Evolutionary conservation across 2,888 invertebrate genomes (phyloP), one percentile per base, ranked within the genome.

Genomic region (Idaea aversata): DNA sequence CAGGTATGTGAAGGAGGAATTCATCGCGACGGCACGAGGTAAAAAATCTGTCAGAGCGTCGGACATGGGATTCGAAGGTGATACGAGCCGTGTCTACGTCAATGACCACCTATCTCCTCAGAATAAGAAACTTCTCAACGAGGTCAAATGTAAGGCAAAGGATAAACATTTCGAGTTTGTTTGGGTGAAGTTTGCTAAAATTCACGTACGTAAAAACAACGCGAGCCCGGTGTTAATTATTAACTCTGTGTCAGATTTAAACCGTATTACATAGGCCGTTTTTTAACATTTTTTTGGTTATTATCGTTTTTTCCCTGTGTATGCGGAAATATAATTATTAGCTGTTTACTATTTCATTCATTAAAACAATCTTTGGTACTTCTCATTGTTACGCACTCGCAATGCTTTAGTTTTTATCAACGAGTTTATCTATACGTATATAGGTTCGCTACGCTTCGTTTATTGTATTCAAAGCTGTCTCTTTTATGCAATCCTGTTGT

Each of bases 201-300:
- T 68, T 5, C 65, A 68, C 15, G 57, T 68, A n/a, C 64, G 68
- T 36, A 68, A 68, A 63, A 65, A 68, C 16, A 63, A 66, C 15
- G 62, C 64, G 3, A 60, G 65, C 1, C 65, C 47, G 5, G 63
- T 60, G 4, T 25, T 62, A 5, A 25, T 65, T 6, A 65, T 68
- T 47, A 35, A 15, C 13, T 35, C n/a, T 10, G 62, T 62, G 16
- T 5, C 10, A 0, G 68, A 68, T 68, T 65, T 65, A 68, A 65
- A 68, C 68, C 63, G 38, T 63, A 61, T 67, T 34, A 16, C 13
- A 0, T 66, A 61, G 59, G 15, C 61, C 59, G 38, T 59, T 34
- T 61, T 38, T 58, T 34, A 15, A 57, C 5, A 34, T 35, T 15
- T 61, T 57, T 36, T 36, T 6, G 36, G 36, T 36, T 36, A 6